phyloP scores from a whole-genome alignment of 2,797 vertebrate species.

The Rhabdophis nuchalis region DNA sequence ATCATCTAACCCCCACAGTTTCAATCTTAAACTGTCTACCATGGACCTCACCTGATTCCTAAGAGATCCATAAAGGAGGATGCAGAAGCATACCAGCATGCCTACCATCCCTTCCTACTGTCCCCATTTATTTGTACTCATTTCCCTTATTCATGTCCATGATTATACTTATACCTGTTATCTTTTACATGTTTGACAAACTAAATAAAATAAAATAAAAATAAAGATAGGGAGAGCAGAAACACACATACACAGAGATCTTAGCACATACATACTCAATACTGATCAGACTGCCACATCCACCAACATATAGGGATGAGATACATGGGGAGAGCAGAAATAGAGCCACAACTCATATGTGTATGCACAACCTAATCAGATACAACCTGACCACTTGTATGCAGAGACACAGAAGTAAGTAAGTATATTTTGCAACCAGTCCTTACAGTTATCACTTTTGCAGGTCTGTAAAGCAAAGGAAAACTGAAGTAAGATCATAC shows the following conservation, averaged over 20 bases:
- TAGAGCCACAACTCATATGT: background rate
- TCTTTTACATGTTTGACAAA: no score
- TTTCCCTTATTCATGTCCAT: no score
- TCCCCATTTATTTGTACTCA: no score
- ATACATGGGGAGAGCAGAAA: no score
- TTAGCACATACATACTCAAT: background rate
- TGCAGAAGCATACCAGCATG: no score
- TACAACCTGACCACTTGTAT: background rate
- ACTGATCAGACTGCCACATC: background rate
- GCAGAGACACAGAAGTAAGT: background rate
- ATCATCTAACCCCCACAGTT: no score
- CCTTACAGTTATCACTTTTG: background rate
- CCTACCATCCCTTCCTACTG: no score
- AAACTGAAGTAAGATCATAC: background rate
- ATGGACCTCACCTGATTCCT: no score
- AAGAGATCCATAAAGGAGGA: no score
- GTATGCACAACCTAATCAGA: background rate
- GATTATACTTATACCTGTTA: no score
- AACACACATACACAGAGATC: background rate
- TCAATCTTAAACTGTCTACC: no score
- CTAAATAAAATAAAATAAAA: no score
- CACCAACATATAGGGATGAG: background rate
- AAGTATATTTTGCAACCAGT: background rate
- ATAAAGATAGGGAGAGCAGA: background rate
- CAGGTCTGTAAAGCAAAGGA: background rate